Base-by-base conservation (phyloP, 2,113 vertebrate genomes). In the Semnopithecus entellus region DNA sequence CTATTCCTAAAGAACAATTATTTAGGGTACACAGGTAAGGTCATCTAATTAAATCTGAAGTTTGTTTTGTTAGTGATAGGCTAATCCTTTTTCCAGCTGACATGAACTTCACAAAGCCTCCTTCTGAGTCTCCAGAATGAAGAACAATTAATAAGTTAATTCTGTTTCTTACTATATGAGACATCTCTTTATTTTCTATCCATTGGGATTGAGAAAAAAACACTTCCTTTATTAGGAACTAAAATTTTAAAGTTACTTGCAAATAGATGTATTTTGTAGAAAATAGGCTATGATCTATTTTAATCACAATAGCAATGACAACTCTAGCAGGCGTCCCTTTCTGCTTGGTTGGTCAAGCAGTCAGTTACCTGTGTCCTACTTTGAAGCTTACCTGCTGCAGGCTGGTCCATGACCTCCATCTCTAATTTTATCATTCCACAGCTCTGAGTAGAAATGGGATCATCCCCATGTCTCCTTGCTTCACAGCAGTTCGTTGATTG, bases 401-500 rank as follows among this genome's bases (percentile, higher is more conserved):
- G 95, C 92, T 90, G 87, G 64, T 52, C 59, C n/a, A 0, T 79
- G 95, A 97, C 92, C 97, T 94, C 57, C 61, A 91, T 97, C 88
- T 40, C 48, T n/a, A 73, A 4, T 7, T 59, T 73, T 61, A 11
- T 52, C 68, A 50, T 55, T 95, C 68, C 59, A 23, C n/a, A 64
- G 92, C n/a, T 66, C 32, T 13, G 48, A 55, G 45, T 45, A 35
- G 75, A 72, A 52, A 22, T 61, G 68, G 48, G 16, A 66, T 55
- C 95, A 25, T 32, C 55, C 76, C 38, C 50, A 27, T 3, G 55
- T 75, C 45, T 45, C 40, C 84, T 95, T 55, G 68, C 88, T 95
- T 82, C 95, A 64, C 81, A 92, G 97, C 91, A 87, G 78, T 96
- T 57, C 45, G 35, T 80, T 94, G 96, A 97, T 93, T 98, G 88